Evolutionary conservation across 2,888 invertebrate species (phyloP), one percentile per base, ranked within the genome.

Genomic region (Notodonta dromedarius): DNA sequence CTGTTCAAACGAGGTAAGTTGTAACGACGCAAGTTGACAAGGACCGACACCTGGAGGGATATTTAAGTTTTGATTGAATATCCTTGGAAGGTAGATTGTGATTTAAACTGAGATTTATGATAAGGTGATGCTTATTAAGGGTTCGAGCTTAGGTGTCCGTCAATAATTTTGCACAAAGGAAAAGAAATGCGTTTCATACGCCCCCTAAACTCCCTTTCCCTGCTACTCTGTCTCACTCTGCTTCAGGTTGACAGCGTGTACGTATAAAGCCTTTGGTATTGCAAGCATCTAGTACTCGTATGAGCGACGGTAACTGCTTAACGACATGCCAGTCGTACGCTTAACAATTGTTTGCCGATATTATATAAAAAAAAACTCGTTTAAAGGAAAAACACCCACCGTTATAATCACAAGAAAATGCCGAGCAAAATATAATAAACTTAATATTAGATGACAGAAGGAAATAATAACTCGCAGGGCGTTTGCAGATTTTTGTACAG

Each of bases 1-100:
- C 56, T 77, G 74, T 73, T 72, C 71, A 82, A 84, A 84, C 74
- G 81, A 82, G 78, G 63, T 55, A 79, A 84, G 75, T 84, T 83
- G 59, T 69, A 83, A 84, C 76, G 80, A 79, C 65, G 63, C 59
- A 82, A 84, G 73, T 82, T 80, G 67, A 52, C 32, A 35, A 11
- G 52, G 4, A 50, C 56, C 77, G 73, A 73, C 83, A 84, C 83
- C 83, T 84, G 79, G 64, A 67, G 64, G 65, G 73, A 67, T 67
- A 71, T 63, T 57, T 46, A 73, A 81, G 75, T 82, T 82, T 78
- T 76, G 75, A 82, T 82, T 77, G 73, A 69, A 74, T 75, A 71
- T 67, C 70, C 72, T 69, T 73, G 58, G 66, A 71, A 69, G 58
- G 60, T 42, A 48, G 24, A 51, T n/a, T 11, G 32, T 52, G 5